These are phyloP conservation scores for Sebastes itinus DNA, from an alignment of 2,797 vertebrate genomes.

Conservation along the genomic window DNA sequence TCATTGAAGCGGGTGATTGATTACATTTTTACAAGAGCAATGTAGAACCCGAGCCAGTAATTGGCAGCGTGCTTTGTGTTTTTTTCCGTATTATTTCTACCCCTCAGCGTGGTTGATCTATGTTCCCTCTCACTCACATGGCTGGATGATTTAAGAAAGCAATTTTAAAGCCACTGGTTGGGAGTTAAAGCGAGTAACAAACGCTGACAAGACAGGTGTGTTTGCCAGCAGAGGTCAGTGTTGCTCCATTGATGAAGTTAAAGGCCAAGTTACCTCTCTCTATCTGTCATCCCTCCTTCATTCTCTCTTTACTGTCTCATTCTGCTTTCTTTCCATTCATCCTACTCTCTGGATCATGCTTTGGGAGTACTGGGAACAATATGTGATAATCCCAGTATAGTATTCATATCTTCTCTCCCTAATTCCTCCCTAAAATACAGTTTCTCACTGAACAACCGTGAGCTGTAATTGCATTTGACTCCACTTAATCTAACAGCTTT, in stretches of 20 bases:
- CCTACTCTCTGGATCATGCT: constrained; percentile 5
- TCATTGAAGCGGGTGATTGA: constrained; percentile 63
- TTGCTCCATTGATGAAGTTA: constrained; percentile 83
- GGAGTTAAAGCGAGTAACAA: neutral
- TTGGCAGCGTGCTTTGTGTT: constrained; percentile 57
- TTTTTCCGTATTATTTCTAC: constrained; percentile 55
- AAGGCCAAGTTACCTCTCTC: neutral
- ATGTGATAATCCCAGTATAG: neutral
- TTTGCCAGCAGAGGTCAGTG: constrained; percentile 91
- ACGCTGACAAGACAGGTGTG: neutral
- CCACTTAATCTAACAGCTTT: constrained; percentile 68
- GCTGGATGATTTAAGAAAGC: constrained; percentile 69
- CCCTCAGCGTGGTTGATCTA: constrained; percentile 57
- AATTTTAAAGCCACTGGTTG: constrained; percentile 53
- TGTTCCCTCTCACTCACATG: constrained; percentile 56
- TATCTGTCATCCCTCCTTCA: constrained; percentile 1
- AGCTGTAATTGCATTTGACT: constrained; percentile 67
- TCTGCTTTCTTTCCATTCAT: constrained; percentile 17
- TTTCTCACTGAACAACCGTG: constrained; percentile 25
- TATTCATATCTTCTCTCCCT: neutral
- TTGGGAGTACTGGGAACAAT: constrained; percentile 5
- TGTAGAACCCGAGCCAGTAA: constrained; percentile 60
- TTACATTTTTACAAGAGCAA: constrained; percentile 66
- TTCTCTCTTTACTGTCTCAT: constrained; percentile 22
- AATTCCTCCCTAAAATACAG: neutral